Evolutionary conservation across 2,888 invertebrate genomes (phyloP).

Genomic region (Hemistola chrysoprasaria): DNA sequence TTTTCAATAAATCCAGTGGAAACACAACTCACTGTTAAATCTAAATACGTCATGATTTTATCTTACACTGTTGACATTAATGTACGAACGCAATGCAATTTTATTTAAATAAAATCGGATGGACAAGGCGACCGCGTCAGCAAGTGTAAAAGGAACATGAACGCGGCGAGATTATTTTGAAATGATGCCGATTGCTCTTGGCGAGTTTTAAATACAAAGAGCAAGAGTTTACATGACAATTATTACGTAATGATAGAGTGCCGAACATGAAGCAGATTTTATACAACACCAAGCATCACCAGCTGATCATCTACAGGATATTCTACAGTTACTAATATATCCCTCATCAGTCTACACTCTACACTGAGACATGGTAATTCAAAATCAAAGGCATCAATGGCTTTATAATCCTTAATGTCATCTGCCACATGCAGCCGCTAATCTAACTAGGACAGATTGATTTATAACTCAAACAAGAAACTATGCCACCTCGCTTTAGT

Average conservation of each 20-base stretch:
- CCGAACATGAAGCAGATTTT: too few species aligned
- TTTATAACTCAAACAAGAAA: slow-evolving; percentile 75
- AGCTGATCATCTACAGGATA: too few species aligned
- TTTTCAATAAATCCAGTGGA: slow-evolving; percentile 25
- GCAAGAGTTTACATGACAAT: slow-evolving; percentile 49
- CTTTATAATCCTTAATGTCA: slow-evolving; percentile 40
- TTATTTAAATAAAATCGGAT: slow-evolving; percentile 21
- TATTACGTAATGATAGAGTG: slow-evolving; percentile 27
- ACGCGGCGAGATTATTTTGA: slow-evolving; percentile 25
- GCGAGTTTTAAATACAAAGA: slow-evolving; percentile 68
- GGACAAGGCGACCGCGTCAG: slow-evolving; percentile 32
- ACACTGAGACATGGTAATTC: slow-evolving; percentile 52
- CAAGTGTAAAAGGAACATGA: slow-evolving; percentile 31
- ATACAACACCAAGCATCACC: too few species aligned
- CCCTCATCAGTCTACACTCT: too few species aligned
- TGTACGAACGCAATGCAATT: slow-evolving; percentile 19
- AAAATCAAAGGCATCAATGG: slow-evolving; percentile 66
- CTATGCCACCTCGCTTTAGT: slow-evolving; percentile 74
- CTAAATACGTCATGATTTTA: slow-evolving; percentile 9
- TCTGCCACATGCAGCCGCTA: slow-evolving; percentile 53
- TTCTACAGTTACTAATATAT: too few species aligned
- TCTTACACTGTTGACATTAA: slow-evolving; percentile 11
- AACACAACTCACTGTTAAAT: slow-evolving; percentile 12
- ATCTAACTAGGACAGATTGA: slow-evolving; percentile 76
- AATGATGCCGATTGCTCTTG: slow-evolving; percentile 46